Percentiles rank a stretch among this genome's conserved stretches.
Evolutionary conservation across 1,140 invertebrate genomes (phyloP).

Genomic region (Apis cerana): DNA sequence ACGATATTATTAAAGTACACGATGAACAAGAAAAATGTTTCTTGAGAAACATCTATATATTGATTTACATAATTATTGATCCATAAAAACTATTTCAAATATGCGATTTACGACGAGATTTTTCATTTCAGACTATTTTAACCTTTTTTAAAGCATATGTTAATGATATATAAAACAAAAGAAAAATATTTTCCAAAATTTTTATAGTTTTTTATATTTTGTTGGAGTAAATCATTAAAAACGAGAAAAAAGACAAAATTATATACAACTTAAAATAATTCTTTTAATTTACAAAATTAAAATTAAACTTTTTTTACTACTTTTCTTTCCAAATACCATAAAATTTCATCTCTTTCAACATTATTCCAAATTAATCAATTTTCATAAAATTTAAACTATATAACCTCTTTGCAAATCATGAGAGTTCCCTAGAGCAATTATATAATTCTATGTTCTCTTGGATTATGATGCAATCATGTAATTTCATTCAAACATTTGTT

Average conservation of each 20-base stretch:
- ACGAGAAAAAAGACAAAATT: neutral
- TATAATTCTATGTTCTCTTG: neutral
- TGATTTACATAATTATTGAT: slow-evolving; percentile 37
- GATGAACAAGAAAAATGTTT: neutral
- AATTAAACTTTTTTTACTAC: neutral
- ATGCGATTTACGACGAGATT: slow-evolving; percentile 17
- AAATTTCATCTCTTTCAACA: neutral
- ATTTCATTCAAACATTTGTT: neutral
- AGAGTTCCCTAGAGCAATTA: neutral
- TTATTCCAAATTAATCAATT: neutral
- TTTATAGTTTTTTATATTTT: neutral
- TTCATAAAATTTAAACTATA: neutral
- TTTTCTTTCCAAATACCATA: neutral
- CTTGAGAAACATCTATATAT: neutral
- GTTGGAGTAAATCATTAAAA: neutral
- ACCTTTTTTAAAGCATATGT: neutral
- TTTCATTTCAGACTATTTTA: slow-evolving; percentile 12
- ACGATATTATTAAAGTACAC: neutral
- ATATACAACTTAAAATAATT: neutral
- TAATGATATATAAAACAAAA: neutral
- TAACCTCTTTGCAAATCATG: neutral
- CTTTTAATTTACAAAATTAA: neutral
- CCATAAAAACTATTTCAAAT: slow-evolving; percentile 15
- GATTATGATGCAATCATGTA: slow-evolving; percentile 33
- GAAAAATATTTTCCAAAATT: neutral